Percentiles rank a stretch among this genome's conserved stretches.
Conservation (phyloP, 2,113 vertebrate species). For the Butorides virescens region DNA sequence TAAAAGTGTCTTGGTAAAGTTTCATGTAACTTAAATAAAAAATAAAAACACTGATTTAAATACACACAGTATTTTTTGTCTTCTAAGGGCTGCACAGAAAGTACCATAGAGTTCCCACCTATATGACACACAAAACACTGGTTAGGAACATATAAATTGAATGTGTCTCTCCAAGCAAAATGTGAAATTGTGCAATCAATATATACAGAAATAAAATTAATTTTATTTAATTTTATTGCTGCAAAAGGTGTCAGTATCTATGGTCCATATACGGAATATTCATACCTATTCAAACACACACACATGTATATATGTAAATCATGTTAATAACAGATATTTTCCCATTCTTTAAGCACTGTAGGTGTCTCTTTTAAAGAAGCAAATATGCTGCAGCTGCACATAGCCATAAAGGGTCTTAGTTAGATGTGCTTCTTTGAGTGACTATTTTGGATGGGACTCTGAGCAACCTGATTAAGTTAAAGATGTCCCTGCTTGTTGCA, state of each 20-base stretch:
- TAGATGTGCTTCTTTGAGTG: neutral
- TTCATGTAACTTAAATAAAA: neutral
- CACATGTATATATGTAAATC: neutral
- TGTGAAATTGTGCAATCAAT: neutral
- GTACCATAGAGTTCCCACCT: neutral
- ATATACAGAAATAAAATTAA: neutral
- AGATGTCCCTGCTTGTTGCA: no score
- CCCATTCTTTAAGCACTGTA: neutral
- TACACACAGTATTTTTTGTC: neutral
- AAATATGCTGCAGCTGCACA: neutral
- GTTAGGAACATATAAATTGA: neutral
- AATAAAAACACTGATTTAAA: neutral
- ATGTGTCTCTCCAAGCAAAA: neutral
- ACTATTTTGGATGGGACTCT: neutral
- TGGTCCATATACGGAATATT: neutral
- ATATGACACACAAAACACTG: neutral
- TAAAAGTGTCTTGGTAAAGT: neutral
- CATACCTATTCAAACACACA: neutral
- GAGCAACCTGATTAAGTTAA: no score
- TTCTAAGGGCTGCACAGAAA: neutral
- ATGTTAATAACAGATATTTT: neutral
- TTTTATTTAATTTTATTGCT: neutral
- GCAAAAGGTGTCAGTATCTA: neutral
- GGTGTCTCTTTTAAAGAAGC: neutral
- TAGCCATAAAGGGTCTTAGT: neutral